Evolutionary conservation across 2,888 invertebrate species (phyloP).

Genomic region (Hemithea aestivaria): DNA sequence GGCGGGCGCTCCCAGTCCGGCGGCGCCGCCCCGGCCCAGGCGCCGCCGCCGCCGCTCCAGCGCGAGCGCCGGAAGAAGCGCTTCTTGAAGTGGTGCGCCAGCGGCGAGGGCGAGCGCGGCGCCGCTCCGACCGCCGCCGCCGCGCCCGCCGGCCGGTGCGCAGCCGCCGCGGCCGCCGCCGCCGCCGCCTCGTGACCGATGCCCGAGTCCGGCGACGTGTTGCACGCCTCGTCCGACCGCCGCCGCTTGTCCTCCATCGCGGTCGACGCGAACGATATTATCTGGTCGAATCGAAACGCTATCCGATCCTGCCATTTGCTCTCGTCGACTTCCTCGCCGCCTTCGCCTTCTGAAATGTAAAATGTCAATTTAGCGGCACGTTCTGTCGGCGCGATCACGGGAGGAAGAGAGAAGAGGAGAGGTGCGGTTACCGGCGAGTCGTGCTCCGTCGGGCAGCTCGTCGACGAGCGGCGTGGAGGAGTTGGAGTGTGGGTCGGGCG

Average conservation of each 20-base stretch:
- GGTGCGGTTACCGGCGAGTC: constrained; percentile 53
- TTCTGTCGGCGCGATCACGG: constrained; percentile 7
- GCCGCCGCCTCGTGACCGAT: constrained; percentile 85
- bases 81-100: constrained; percentile 86
- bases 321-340: constrained; percentile 85
- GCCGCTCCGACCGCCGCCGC: constrained; percentile 34
- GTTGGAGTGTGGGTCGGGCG: constrained; percentile 84
- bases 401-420: constrained; percentile 11
- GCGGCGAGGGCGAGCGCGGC: constrained; percentile 49
- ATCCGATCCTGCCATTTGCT: constrained; percentile 96
- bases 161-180: constrained; percentile 49
- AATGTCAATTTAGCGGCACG: constrained; percentile 16
- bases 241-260: constrained; percentile 92
- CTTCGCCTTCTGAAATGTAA: constrained; percentile 75
- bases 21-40: constrained; percentile 67
- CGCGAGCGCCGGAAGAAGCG: constrained; percentile 88
- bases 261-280: constrained; percentile 95
- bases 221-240: constrained; percentile 89
- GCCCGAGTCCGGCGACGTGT: constrained; percentile 91
- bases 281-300: constrained; percentile 94
- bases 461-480: constrained; percentile 82
- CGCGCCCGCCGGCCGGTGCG: constrained; percentile 48
- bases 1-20: constrained; percentile 72
- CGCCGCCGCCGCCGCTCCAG: constrained; percentile 82
- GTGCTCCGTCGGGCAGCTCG: constrained; percentile 70